Conservation (phyloP, 2,797 vertebrate genomes). For the Anisognathus igniventris region DNA sequence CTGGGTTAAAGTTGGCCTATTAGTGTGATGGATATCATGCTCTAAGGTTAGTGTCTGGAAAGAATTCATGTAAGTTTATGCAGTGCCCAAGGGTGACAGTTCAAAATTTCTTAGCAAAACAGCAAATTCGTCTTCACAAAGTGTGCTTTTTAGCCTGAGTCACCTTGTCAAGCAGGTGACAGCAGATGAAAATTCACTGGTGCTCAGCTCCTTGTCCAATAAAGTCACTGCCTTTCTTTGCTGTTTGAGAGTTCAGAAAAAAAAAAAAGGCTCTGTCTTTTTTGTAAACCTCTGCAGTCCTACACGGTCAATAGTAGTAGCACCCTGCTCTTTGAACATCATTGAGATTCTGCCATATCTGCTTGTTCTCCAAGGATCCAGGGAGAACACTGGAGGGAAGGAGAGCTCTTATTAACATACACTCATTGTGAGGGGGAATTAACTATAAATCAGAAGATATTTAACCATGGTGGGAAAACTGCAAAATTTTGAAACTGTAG, state of each 20-base stretch:
- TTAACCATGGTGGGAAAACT: neutral
- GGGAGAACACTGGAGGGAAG: neutral
- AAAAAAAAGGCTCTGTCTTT: neutral
- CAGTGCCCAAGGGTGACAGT: slow-evolving; percentile 3
- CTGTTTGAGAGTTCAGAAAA: neutral
- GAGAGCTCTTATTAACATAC: neutral
- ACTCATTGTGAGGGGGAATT: neutral
- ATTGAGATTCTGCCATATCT: neutral
- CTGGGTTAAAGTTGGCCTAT: neutral
- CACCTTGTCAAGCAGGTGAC: slow-evolving; percentile 41
- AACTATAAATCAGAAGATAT: neutral
- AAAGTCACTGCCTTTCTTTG: neutral
- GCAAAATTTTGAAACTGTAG: neutral
- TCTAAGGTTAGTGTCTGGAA: slow-evolving; percentile 5
- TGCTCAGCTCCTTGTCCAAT: neutral
- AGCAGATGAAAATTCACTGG: slow-evolving; percentile 1
- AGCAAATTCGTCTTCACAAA: slow-evolving; percentile 45
- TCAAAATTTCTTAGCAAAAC: slow-evolving; percentile 48
- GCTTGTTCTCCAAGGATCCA: neutral
- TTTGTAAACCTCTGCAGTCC: neutral
- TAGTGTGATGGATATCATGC: slow-evolving; percentile 35
- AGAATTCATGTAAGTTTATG: slow-evolving; percentile 16
- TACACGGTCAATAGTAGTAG: neutral
- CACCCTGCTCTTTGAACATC: neutral
- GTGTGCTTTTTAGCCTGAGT: neutral